phyloP scores from a whole-genome alignment of 2,113 vertebrate species.

The Petroica traversi region DNA sequence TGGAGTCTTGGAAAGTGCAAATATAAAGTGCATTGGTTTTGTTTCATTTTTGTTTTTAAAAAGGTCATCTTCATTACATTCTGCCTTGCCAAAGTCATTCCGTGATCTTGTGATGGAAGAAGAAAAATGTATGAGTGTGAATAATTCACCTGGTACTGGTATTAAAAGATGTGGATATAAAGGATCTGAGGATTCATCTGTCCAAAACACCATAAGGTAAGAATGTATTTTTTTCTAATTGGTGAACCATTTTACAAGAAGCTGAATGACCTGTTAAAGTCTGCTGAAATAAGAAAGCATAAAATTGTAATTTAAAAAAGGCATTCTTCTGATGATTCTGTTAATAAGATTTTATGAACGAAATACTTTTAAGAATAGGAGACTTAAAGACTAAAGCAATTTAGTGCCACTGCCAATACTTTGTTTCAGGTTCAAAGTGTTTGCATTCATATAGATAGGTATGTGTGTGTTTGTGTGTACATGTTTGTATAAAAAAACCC shows the following conservation, averaged over 20 bases:
- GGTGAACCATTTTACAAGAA: neutral
- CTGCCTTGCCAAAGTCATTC: conserved; percentile 83
- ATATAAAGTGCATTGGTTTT: neutral
- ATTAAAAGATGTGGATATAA: conserved; percentile 81
- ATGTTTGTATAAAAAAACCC: neutral
- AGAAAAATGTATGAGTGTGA: conserved; percentile 70
- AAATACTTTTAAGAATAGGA: neutral
- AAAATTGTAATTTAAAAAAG: neutral
- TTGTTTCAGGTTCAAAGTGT: neutral
- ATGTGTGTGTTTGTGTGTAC: rapidly evolving
- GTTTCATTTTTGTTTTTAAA: neutral
- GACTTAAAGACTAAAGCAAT: neutral
- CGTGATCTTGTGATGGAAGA: conserved; percentile 85
- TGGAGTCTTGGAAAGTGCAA: neutral
- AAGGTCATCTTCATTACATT: conserved; percentile 82
- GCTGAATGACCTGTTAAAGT: neutral
- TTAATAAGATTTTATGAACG: neutral
- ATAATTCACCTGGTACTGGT: conserved; percentile 40
- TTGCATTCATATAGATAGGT: neutral
- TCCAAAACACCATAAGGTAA: conserved; percentile 71
- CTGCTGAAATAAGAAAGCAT: neutral
- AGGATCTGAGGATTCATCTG: conserved; percentile 72
- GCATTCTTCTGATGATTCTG: neutral
- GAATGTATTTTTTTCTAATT: neutral
- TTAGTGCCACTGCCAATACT: neutral